A percentile compares a stretch with the other conserved stretches of the same genome.
These are phyloP conservation scores for Hydrozoanthus gracilis DNA, from an alignment of 92 coral and sea anemone genomes.

Conservation along the genomic window DNA sequence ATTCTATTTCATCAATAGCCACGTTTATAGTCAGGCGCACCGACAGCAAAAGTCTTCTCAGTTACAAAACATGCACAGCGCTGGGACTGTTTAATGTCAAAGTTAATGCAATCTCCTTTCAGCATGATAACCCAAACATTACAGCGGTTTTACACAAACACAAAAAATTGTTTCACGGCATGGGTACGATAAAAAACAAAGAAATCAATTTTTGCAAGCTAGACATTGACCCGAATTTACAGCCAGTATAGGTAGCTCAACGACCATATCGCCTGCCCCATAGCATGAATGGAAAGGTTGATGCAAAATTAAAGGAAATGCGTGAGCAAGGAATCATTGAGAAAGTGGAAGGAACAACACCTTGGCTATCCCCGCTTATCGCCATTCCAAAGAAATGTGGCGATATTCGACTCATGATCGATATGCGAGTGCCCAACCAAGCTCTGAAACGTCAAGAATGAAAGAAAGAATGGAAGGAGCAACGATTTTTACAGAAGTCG, in stretches of 20 bases:
- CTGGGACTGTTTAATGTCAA: conserved; percentile 15
- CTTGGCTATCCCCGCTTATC: conserved; percentile 26
- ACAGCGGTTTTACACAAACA: no score
- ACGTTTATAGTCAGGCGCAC: no score
- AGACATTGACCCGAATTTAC: no score
- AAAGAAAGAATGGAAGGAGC: conserved; percentile 65
- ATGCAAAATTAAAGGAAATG: not conserved
- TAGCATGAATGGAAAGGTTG: not conserved
- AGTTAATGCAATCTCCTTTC: no score
- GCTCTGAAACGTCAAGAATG: conserved; percentile 59
- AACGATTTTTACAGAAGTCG: conserved; percentile 57
- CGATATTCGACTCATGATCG: conserved; percentile 57
- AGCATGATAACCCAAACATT: no score
- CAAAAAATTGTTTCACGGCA: no score
- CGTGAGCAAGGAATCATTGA: not conserved
- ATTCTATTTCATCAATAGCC: conserved; percentile 39
- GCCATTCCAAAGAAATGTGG: conserved; percentile 64
- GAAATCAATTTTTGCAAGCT: no score
- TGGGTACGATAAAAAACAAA: no score
- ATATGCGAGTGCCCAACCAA: conserved; percentile 63
- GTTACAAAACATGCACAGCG: conserved; percentile 53
- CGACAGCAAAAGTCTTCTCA: conserved; percentile 43
- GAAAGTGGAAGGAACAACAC: not conserved
- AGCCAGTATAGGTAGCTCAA: no score
- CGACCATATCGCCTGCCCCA: no score